phyloP scores from a whole-genome alignment of 2,797 vertebrate species.

The Halcyon badia region DNA sequence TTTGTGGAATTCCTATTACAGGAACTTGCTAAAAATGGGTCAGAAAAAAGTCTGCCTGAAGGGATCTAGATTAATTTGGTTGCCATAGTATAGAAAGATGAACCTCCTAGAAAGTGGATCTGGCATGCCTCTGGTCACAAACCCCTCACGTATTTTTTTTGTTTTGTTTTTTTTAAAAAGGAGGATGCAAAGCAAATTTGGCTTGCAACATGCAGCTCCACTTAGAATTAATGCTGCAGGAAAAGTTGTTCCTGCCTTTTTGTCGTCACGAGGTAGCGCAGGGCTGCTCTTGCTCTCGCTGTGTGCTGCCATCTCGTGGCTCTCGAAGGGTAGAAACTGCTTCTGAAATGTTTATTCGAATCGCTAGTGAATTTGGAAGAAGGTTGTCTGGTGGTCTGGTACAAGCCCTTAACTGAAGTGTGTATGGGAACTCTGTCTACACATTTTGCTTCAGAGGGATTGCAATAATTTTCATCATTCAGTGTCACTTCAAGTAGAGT shows the following conservation, averaged over 20 bases:
- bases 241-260: neutral
- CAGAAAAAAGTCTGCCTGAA: neutral
- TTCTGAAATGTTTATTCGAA: neutral
- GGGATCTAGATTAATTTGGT: neutral
- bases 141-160: accelerated
- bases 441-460: neutral
- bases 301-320: neutral
- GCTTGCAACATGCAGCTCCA: neutral
- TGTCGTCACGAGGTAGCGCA: accelerated
- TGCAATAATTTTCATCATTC: neutral
- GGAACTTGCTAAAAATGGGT: neutral
- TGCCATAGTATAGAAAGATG: neutral
- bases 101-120: neutral
- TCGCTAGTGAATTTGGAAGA: neutral
- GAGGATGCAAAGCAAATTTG: too few relatives aligned
- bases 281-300: neutral
- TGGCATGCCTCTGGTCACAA: neutral
- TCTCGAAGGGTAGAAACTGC: neutral
- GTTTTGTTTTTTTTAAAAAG: neutral
- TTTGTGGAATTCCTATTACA: neutral
- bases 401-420: neutral
- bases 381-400: neutral
- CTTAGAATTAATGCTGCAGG: neutral
- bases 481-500: neutral
- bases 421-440: neutral